Percentiles rank a stretch among this genome's conserved stretches.
Evolutionary conservation across 2,797 vertebrate species (phyloP).

Genomic region (Pseudochaenichthys georgianus): DNA sequence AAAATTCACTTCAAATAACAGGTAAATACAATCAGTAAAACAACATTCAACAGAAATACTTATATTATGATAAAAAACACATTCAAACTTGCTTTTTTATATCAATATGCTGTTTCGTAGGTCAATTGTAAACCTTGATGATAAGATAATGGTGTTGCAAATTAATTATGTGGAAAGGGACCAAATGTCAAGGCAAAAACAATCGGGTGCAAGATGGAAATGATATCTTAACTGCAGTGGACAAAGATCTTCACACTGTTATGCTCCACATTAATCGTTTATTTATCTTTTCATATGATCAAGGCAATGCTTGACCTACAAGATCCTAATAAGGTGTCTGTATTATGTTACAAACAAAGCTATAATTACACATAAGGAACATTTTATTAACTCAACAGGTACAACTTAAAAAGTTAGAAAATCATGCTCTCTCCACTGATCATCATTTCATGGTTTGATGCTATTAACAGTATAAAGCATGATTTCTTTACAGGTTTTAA

Average conservation of each 20-base stretch:
- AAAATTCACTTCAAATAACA: too few relatives aligned
- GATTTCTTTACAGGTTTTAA: background rate
- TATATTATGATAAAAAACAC: background rate
- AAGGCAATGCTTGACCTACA: background rate
- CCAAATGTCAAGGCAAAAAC: too few relatives aligned
- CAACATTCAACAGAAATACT: too few relatives aligned
- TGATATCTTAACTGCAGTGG: too few relatives aligned
- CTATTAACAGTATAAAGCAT: background rate
- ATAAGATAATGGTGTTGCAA: background rate
- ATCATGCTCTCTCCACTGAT: too few relatives aligned
- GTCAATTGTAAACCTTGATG: background rate
- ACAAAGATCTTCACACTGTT: background rate
- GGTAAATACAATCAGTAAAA: too few relatives aligned
- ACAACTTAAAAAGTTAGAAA: background rate
- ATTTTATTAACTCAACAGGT: background rate
- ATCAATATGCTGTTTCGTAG: background rate
- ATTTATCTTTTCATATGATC: background rate
- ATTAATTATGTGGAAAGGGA: too few relatives aligned
- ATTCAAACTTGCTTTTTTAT: background rate
- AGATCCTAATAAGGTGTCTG: background rate
- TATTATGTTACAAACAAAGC: background rate
- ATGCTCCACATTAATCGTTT: background rate
- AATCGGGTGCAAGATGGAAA: too few relatives aligned
- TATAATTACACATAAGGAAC: background rate
- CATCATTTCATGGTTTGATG: background rate